These are phyloP conservation scores for Drosophila meridionalis DNA, from an alignment of 2,888 invertebrate genomes.

Conservation along the genomic window DNA sequence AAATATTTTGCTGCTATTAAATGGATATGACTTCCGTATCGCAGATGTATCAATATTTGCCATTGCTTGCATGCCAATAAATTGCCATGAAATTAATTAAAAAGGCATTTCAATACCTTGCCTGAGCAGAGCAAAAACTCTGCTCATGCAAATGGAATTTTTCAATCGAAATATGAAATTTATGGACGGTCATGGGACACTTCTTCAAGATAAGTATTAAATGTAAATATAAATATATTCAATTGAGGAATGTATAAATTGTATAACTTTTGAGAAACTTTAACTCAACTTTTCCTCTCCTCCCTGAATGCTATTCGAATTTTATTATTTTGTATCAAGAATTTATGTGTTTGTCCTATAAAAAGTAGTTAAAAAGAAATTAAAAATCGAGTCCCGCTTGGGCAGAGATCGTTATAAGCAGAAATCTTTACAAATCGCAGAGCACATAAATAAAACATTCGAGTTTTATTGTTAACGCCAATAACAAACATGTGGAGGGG, in stretches of 20 bases:
- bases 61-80: constrained; percentile 10
- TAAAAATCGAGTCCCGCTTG: constrained; percentile 6
- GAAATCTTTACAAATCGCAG: constrained; percentile 57
- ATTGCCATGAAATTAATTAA: constrained; percentile 35
- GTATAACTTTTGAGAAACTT: neutral
- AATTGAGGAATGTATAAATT: neutral
- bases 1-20: constrained; percentile 24
- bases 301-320: neutral
- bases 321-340: neutral
- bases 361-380: constrained; percentile 21
- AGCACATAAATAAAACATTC: constrained; percentile 71
- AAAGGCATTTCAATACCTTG: constrained; percentile 27
- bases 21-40: constrained; percentile 7
- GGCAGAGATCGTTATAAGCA: constrained; percentile 10
- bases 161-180: neutral
- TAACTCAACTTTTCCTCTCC: neutral
- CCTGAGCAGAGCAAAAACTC: neutral
- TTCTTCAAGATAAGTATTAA: neutral
- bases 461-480: constrained; percentile 60
- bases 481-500: constrained; percentile 13
- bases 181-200: neutral
- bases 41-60: neutral
- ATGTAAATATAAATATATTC: neutral
- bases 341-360: neutral
- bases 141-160: neutral